A percentile compares a stretch with the other conserved stretches of the same genome.
Evolutionary conservation across 2,113 vertebrate genomes (phyloP).

Genomic region (Talpa occidentalis): DNA sequence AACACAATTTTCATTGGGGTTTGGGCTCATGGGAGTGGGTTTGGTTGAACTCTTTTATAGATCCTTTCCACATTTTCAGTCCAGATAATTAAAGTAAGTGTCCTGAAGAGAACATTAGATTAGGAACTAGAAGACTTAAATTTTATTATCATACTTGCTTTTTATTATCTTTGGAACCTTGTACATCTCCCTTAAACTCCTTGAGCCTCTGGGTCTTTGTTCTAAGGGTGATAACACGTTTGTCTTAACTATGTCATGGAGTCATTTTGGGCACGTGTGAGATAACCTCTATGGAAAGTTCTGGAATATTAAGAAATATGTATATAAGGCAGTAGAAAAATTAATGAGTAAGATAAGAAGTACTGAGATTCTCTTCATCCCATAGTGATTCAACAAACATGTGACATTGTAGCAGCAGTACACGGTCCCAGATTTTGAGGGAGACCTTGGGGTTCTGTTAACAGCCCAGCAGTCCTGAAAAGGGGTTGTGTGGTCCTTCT

Average conservation of each 20-base stretch:
- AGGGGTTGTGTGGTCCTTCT: neutral
- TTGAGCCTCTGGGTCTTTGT: constrained; percentile 12
- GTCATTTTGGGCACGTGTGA: neutral
- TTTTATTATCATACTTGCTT: neutral
- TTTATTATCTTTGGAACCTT: constrained; percentile 17
- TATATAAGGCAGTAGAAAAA: neutral
- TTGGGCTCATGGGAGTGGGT: neutral
- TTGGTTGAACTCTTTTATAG: neutral
- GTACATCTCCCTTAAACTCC: neutral
- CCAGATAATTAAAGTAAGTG: neutral
- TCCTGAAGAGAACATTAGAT: neutral
- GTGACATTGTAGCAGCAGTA: neutral
- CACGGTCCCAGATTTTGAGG: neutral
- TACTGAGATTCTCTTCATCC: neutral
- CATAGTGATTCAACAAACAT: neutral
- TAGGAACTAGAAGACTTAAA: neutral
- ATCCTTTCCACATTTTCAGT: neutral
- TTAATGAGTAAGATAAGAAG: neutral
- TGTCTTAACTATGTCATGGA: neutral
- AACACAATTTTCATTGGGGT: constrained; percentile 25
- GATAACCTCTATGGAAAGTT: neutral
- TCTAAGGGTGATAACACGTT: neutral
- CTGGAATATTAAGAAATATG: constrained; percentile 3
- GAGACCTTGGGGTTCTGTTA: neutral
- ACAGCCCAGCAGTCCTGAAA: neutral